A percentile compares a stretch with the other conserved stretches of the same genome.
phyloP scores from a whole-genome alignment of 53 echinoderm and acorn worm species.

The Echinometra lucunter region DNA sequence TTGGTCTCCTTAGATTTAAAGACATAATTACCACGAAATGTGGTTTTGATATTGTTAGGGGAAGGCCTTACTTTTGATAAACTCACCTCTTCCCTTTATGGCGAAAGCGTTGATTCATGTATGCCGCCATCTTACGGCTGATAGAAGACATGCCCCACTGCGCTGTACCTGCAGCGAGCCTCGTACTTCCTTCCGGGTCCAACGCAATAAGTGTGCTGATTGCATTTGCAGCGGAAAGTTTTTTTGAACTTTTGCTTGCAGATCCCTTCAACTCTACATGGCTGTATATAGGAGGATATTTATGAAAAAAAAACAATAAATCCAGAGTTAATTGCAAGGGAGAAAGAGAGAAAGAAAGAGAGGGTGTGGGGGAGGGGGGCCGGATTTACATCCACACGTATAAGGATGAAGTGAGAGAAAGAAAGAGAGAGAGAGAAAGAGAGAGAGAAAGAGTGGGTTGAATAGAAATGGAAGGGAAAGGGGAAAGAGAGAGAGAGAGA shows the following conservation, averaged over 20 bases:
- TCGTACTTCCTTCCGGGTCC: slow-evolving; percentile 66
- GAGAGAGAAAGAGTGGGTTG: not conserved
- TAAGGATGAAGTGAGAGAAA: too few species aligned
- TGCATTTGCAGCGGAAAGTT: slow-evolving; percentile 79
- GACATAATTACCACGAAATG: too few species aligned
- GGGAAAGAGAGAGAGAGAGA: not conserved
- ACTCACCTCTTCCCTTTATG: slow-evolving; percentile 4
- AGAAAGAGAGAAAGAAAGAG: not conserved
- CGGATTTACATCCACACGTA: too few species aligned
- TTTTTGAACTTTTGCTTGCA: slow-evolving; percentile 74
- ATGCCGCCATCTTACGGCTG: slow-evolving; percentile 62
- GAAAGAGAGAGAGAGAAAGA: too few species aligned
- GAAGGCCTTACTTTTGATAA: not conserved
- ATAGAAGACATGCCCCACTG: slow-evolving; percentile 78
- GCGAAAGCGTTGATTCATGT: not conserved
- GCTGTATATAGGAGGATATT: not conserved
- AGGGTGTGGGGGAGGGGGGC: not conserved
- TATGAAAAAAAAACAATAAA: not conserved
- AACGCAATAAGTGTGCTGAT: slow-evolving; percentile 76
- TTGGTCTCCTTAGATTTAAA: too few species aligned
- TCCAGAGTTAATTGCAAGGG: not conserved
- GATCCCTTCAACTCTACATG: slow-evolving; percentile 66
- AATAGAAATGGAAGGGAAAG: too few species aligned
- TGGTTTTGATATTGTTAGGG: not conserved
- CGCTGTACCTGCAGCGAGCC: slow-evolving; percentile 79